Evolutionary conservation across 2,113 vertebrate genomes (phyloP), one percentile per base, ranked within the genome.

Genomic region (Catharus minimus): DNA sequence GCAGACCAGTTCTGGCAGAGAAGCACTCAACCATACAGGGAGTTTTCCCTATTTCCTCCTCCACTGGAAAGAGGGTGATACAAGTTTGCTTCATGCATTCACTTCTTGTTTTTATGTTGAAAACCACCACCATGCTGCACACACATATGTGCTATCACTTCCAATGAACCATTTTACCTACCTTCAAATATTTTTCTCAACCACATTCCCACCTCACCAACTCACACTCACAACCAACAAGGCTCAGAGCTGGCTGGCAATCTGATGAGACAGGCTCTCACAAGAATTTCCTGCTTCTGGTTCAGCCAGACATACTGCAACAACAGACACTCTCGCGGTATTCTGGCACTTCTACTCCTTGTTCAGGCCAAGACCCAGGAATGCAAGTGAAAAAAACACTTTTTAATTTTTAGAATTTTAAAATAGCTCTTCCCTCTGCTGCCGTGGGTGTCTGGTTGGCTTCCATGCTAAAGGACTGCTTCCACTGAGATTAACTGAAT

Each of bases 211-310:
- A 83, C 55, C 76, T 92, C 83, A 78, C 53, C 62, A 87, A 46
- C 49, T 93, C 79, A 71, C 41, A 52, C 52, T 91, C 92, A n/a
- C 61, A 78, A 83, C 74, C 49, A 5, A 86, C 72, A 80, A 83
- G 62, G 67, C 82, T 95, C n/a, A 50, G 88, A 78, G 56, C 85
- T 95, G 93, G 95, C 93, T 96, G 96, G 95, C 95, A 95, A 94
- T 93, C 92, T 94, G 94, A 82, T 71, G 96, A 96, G 95, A 96
- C 95, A 95, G 95, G 88, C 93, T 96, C 96, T 96, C 94, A 85
- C 88, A 96, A 95, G 95, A 93, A 96, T 96, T 97, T 97, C 96
- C 96, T 96, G 95, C 96, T 94, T 81, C 95, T 96, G 92, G 91
- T 93, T 94, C 93, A 3, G 95, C 93, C 96, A 97, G 96, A 96